These are phyloP conservation scores for Probaryconus sp. DNA, from an alignment of 1,140 invertebrate species.

Conservation along the genomic window DNA sequence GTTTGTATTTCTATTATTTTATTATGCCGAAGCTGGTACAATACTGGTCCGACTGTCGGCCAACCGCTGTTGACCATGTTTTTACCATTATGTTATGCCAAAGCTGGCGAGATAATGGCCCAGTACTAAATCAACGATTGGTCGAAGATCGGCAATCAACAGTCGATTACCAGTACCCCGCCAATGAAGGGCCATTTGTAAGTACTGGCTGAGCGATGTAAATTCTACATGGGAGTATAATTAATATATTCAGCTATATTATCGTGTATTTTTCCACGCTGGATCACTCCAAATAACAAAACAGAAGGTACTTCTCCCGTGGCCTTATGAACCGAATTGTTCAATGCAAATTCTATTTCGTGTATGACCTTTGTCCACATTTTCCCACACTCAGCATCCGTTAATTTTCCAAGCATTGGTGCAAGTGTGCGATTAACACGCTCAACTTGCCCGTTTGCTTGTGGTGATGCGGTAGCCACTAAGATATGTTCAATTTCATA, in stretches of 20 bases:
- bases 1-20: too few relatives aligned
- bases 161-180: too few relatives aligned
- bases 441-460: conserved; percentile 68
- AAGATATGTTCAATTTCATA: conserved; percentile 33
- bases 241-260: conserved; percentile 8
- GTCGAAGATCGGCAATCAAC: too few relatives aligned
- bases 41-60: too few relatives aligned
- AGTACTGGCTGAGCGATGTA: too few relatives aligned
- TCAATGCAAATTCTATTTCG: conserved; percentile 56
- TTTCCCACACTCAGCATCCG: conserved; percentile 1
- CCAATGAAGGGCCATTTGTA: too few relatives aligned
- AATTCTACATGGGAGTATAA: too few relatives aligned
- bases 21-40: too few relatives aligned
- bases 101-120: too few relatives aligned
- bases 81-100: too few relatives aligned
- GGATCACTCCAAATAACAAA: conserved; percentile 56
- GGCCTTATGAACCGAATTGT: conserved; percentile 51
- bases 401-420: conserved; percentile 54
- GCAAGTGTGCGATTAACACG: conserved; percentile 60
- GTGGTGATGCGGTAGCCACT: conserved; percentile 54
- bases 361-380: conserved; percentile 41
- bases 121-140: too few relatives aligned
- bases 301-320: conserved; percentile 43
- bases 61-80: too few relatives aligned
- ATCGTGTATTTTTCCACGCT: conserved; percentile 50